These are phyloP conservation scores for Neosilurus mollespiculum DNA, from an alignment of 2,797 vertebrate species.

Conservation along the genomic window DNA sequence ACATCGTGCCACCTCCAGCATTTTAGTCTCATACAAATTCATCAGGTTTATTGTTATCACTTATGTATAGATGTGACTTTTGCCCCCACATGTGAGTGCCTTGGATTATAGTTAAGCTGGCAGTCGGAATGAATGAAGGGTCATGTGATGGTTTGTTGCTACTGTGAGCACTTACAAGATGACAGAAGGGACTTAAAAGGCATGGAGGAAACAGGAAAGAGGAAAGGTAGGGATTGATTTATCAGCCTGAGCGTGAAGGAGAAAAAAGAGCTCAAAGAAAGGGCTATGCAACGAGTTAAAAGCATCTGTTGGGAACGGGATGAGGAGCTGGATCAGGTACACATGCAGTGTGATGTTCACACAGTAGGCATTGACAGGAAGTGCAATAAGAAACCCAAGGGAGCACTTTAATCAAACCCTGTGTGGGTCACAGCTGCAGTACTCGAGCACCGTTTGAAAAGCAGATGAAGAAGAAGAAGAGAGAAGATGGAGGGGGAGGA, in stretches of 20 bases:
- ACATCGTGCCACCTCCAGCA: not conserved
- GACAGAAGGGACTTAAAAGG: constrained; percentile 48
- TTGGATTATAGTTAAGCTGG: not conserved
- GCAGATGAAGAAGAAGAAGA: not conserved
- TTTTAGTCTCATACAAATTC: not conserved
- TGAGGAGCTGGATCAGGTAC: constrained; percentile 56
- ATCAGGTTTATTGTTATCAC: not conserved
- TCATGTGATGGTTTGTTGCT: constrained; percentile 42
- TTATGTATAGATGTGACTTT: not conserved
- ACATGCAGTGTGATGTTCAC: constrained; percentile 67
- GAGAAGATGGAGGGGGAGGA: constrained; percentile 18
- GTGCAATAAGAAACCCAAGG: constrained; percentile 65
- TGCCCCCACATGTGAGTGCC: not conserved
- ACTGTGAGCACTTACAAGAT: constrained; percentile 49
- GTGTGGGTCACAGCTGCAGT: constrained; percentile 52
- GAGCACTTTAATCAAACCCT: constrained; percentile 70
- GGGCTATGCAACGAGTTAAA: constrained; percentile 28
- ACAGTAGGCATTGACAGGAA: constrained; percentile 63
- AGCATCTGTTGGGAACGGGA: constrained; percentile 54
- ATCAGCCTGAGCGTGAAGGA: constrained; percentile 4
- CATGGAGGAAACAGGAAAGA: constrained; percentile 15
- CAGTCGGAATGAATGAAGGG: not conserved
- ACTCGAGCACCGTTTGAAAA: constrained; percentile 24
- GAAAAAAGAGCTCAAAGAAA: constrained; percentile 26
- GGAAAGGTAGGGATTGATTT: constrained; percentile 49